Conservation (phyloP, 2,113 vertebrate species). For the Notothenia coriiceps region DNA sequence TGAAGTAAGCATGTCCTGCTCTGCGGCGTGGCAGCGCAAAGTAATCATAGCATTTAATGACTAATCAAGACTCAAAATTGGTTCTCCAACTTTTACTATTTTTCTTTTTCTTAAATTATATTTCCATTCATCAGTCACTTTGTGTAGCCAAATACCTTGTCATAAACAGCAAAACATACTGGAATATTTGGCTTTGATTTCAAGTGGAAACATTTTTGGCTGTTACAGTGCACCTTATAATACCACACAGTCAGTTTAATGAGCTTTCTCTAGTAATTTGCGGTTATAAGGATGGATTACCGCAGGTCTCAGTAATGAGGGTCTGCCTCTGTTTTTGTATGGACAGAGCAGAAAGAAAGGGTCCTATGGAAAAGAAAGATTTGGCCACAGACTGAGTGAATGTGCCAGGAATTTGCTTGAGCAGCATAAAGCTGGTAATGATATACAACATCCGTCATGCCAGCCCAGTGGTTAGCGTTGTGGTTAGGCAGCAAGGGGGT, state of each 20-base stretch:
- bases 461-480: slow-evolving; percentile 13
- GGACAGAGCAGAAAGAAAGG: slow-evolving; percentile 16
- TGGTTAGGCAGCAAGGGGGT: slow-evolving; percentile 14
- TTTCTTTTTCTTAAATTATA: background rate
- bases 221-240: slow-evolving; percentile 35
- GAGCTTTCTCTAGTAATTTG: slow-evolving; percentile 41
- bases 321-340: slow-evolving; percentile 21
- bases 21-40: background rate
- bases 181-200: background rate
- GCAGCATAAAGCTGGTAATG: slow-evolving; percentile 42
- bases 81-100: background rate
- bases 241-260: slow-evolving; percentile 35
- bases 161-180: background rate
- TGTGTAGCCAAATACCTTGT: background rate
- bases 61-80: background rate
- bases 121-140: background rate
- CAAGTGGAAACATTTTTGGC: slow-evolving; percentile 5
- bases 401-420: slow-evolving; percentile 41
- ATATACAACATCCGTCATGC: slow-evolving; percentile 16
- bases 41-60: background rate
- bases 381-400: slow-evolving; percentile 14
- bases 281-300: slow-evolving; percentile 20
- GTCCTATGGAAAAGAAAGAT: slow-evolving; percentile 22
- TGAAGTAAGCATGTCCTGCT: slow-evolving; percentile 6
- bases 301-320: slow-evolving; percentile 30